Evolutionary conservation across 2,888 invertebrate genomes (phyloP), one percentile per base, ranked within the genome.

Genomic region (Congeria kusceri): DNA sequence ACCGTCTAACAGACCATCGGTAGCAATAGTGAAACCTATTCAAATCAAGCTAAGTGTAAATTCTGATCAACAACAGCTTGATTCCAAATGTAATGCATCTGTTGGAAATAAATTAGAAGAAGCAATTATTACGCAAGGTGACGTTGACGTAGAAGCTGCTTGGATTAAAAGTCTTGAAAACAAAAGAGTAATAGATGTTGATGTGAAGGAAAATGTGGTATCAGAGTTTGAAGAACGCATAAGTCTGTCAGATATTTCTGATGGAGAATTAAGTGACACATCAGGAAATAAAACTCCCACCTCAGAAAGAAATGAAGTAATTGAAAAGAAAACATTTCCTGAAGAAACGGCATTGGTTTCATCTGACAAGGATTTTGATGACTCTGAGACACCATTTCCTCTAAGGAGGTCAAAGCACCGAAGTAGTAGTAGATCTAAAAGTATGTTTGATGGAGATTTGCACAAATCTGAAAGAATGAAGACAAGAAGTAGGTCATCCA

Each of bases 1-100:
- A 53, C 11, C 53, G n/a, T 5, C 11, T 9, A 53, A 20, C 9
- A 65, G 39, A 28, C 66, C 72, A 11, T 72, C 57, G 27, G 66
- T 72, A 65, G 65, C 59, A 65, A 65, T 65, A 29, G 72, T 65
- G 18, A 65, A 72, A 49, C 72, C 72, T 44, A 72, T 64, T 28
- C 64, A 64, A n/a, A 20, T 58, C 15, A n/a, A 58, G 39, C 32
- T 1, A 28, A 5, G 49, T 27, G 18, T 7, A 11, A 46, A 23
- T 20, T 27, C 9, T 25, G 13, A 28, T 25, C 13, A 53, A 20
- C 53, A 53, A 53, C 25, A 20, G 20, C 9, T 39, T 3, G 39
- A 39, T 39, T 39, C 39, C 39, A 39, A 15, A 11, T 39, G 11
- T 39, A 1, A 39, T 39, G 53, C 3, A 25, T 9, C 20, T 23